Evolutionary conservation across 1,140 invertebrate genomes (phyloP).

Genomic region (Akabosia matsudoensis): DNA sequence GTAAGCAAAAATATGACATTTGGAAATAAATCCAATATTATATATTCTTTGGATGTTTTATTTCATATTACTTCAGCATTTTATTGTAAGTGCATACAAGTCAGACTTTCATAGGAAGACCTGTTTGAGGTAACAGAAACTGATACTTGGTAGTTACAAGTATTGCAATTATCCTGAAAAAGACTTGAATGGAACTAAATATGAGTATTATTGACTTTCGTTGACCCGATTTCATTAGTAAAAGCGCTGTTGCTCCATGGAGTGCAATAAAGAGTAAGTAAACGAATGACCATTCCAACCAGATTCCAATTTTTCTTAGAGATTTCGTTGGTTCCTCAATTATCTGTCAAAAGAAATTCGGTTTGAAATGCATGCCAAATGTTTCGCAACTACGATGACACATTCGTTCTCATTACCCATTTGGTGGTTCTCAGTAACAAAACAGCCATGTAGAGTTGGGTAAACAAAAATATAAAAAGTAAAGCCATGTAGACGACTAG

Average conservation of each 20-base stretch:
- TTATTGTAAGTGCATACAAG: neutral
- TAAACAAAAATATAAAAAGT: slow-evolving; percentile 24
- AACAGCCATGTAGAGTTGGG: slow-evolving; percentile 31
- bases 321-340: slow-evolving; percentile 6
- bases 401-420: slow-evolving; percentile 26
- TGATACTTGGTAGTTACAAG: neutral
- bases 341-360: slow-evolving; percentile 16
- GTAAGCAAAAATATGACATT: no score
- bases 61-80: neutral
- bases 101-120: neutral
- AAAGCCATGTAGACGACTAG: slow-evolving; percentile 23
- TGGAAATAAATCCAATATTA: no score
- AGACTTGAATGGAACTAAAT: neutral
- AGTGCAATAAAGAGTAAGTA: slow-evolving; percentile 27
- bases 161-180: neutral
- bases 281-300: slow-evolving; percentile 34
- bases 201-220: slow-evolving; percentile 6
- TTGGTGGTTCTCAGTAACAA: slow-evolving; percentile 10
- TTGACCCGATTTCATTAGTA: slow-evolving; percentile 25
- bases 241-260: slow-evolving; percentile 18
- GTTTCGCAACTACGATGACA: neutral
- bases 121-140: neutral
- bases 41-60: no score
- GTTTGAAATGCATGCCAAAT: neutral
- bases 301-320: slow-evolving; percentile 16